phyloP scores from a whole-genome alignment of 2,888 invertebrate species.

The Lepidocyrtinus sp. region DNA sequence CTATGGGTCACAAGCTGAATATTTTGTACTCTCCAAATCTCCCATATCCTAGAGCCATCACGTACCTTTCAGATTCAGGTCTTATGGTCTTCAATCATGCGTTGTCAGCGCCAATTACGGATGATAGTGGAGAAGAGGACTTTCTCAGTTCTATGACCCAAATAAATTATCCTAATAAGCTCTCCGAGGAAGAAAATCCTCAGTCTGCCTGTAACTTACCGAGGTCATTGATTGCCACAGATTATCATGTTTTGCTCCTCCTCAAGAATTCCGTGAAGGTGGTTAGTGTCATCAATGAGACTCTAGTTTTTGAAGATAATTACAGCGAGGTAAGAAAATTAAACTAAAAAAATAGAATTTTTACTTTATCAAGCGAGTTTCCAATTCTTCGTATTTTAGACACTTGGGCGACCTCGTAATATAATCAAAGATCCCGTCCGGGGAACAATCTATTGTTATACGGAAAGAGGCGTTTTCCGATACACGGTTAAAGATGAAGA shows the following conservation, averaged over 20 bases:
- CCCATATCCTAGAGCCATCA: constrained; percentile 64
- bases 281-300: constrained; percentile 87
- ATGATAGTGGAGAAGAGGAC: constrained; percentile 59
- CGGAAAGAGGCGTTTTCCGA: constrained; percentile 87
- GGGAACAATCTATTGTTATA: constrained; percentile 87
- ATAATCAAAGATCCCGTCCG: constrained; percentile 86
- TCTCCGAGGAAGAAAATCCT: constrained; percentile 33
- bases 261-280: constrained; percentile 88
- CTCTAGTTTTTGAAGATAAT: constrained; percentile 88
- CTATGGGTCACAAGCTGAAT: constrained; percentile 56
- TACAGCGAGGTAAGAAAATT: constrained; percentile 76
- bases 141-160: constrained; percentile 61
- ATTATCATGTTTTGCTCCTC: constrained; percentile 90
- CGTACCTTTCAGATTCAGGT: constrained; percentile 65
- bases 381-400: constrained; percentile 26
- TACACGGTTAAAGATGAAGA: constrained; percentile 89
- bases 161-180: constrained; percentile 64
- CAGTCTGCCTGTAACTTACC: constrained; percentile 72
- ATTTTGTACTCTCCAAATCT: constrained; percentile 58
- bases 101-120: constrained; percentile 23
- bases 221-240: constrained; percentile 85
- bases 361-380: neutral
- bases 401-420: constrained; percentile 81
- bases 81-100: constrained; percentile 67
- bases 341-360: neutral